A percentile compares a stretch with the other conserved stretches of the same genome.
Conservation (phyloP, 2,113 vertebrate species). For the Ctenomys sociabilis region DNA sequence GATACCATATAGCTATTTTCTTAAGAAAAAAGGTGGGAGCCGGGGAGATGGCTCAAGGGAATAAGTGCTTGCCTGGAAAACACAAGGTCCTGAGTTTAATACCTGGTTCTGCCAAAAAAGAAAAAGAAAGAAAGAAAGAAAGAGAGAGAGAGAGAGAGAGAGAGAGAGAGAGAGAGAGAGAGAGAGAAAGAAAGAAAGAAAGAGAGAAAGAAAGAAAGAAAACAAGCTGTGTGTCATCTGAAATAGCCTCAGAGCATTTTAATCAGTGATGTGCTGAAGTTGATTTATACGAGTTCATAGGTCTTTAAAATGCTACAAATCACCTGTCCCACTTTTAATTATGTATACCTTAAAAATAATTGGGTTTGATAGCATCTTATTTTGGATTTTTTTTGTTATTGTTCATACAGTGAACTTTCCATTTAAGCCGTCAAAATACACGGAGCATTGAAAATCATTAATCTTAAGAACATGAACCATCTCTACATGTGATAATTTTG, state of each 20-base stretch:
- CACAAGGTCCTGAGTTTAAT: too few species aligned
- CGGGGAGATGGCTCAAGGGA: too few species aligned
- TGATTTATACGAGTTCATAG: not conserved
- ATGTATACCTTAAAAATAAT: not conserved
- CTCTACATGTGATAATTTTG: not conserved
- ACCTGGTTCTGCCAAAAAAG: too few species aligned
- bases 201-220: not conserved
- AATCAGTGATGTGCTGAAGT: not conserved
- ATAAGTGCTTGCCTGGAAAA: too few species aligned
- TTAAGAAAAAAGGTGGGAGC: not conserved
- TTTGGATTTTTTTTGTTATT: constrained; percentile 23
- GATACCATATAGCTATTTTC: not conserved
- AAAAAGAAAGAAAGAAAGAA: too few species aligned
- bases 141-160: not conserved
- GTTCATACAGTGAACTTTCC: constrained; percentile 5
- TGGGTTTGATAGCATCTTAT: not conserved
- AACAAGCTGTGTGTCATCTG: not conserved
- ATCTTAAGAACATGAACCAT: not conserved
- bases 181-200: not conserved
- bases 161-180: not conserved
- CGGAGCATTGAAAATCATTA: not conserved
- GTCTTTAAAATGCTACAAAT: not conserved
- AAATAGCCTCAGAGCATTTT: not conserved
- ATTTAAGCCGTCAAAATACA: constrained; percentile 10
- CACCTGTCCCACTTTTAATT: not conserved